Evolutionary conservation across 2,113 vertebrate species (phyloP), one percentile per base, ranked within the genome.

Genomic region (Pollimyrus isidori): DNA sequence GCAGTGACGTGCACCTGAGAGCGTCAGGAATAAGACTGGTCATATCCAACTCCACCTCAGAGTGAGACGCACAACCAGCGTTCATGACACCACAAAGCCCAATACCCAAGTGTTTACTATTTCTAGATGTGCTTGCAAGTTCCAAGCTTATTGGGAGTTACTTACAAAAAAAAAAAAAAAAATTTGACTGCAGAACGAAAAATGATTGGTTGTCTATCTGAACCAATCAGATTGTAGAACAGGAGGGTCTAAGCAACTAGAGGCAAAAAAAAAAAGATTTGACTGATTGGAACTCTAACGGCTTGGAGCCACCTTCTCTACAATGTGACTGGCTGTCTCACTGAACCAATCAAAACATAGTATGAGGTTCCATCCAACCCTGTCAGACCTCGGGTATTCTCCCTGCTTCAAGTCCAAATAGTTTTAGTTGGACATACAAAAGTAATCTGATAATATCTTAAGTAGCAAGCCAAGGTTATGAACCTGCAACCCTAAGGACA

Each of bases 1-100:
- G 94, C 82, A 98, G 94, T 7, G 98, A 99, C 0, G 98, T 98
- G 90, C 97, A 98, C 98, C 97, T 96, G 96, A 85, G 13, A 21
- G 48, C 2, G 15, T 4, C 9, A 10, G 53, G 88, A 35, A 85
- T 45, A 23, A 2, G 5, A 10, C n/a, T 56, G 50, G n/a, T 48
- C 42, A 48, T 9, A 48, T 10, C 21, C 42, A 2, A 13, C 17
- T 82, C 19, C 15, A 45, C 1, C 76, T 19, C 35, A 21, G 23
- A 39, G 19, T 45, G 4, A 73, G 45, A 69, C 53, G 58, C 46
- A 89, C 49, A 46, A 83, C 11, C 3, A 23, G 39, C 7, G 2
- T 10, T n/a, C 42, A 21, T 11, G n/a, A n/a, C 19, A 23, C 19
- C 39, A 4, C 69, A 39, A 11, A 15, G 15, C 65, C 65, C n/a